Evolutionary conservation across 2,797 vertebrate species (phyloP), one percentile per base, ranked within the genome.

Genomic region (Myotis vivesi): DNA sequence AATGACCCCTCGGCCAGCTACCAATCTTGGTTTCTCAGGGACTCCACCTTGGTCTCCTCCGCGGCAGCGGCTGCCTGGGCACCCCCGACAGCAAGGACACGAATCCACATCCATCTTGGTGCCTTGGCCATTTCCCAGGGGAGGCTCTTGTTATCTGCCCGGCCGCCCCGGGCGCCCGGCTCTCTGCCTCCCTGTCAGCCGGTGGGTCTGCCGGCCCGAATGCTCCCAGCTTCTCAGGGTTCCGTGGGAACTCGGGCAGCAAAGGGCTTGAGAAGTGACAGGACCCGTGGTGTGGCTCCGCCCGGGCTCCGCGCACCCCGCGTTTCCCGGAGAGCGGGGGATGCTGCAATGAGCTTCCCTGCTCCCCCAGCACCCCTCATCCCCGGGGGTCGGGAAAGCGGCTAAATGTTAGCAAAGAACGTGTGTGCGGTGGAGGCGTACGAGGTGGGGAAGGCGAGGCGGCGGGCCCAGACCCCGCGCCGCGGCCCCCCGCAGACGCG

Each of bases 61-160:
- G 94, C 96, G 89, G 76, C 13, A 85, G 44, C 66, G 82, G 71
- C 87, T 96, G 96, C 85, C 76, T 90, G 89, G 89, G 95, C 92
- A 92, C 91, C 93, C 92, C 66, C 20, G 64, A 68, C 64, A 77
- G 89, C 96, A 92, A 38, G 0, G 41, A 84, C 36, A 49, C 25
- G 83, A 75, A 94, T 0, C 0, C 72, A 30, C 66, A 95, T 3
- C 88, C 92, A 72, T 77, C 86, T 76, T 46, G 55, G 49, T 46
- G 80, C 86, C 53, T 1, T 9, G 94, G 92, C 85, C 51, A 19
- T 11, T 9, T 44, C 86, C 89, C 91, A 15, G 3, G 77, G 72
- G 81, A 88, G 55, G 53, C 73, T 85, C 84, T 90, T 41, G 93
- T 92, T 86, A 95, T 96, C 92, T 73, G 71, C 87, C 64, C 4